A percentile compares a stretch with the other conserved stretches of the same genome.
Conservation (phyloP, 2,797 vertebrate genomes). For the Enoplosus armatus region DNA sequence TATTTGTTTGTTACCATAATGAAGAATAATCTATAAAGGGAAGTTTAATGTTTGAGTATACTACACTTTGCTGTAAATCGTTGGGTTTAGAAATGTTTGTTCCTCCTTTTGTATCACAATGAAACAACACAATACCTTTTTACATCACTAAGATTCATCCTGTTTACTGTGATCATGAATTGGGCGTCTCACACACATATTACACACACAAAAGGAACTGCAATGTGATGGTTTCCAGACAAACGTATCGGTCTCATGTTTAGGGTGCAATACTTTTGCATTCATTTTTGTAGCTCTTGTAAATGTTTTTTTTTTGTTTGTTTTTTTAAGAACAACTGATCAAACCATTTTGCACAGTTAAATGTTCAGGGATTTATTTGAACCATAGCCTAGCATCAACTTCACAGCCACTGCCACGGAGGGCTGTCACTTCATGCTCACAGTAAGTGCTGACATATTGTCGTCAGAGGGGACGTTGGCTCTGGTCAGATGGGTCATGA, state of each 20-base stretch:
- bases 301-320: slow-evolving; percentile 26
- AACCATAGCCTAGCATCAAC: slow-evolving; percentile 57
- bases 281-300: slow-evolving; percentile 69
- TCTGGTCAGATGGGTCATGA: slow-evolving; percentile 70
- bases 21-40: slow-evolving; percentile 85
- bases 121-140: slow-evolving; percentile 76
- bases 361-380: slow-evolving; percentile 84
- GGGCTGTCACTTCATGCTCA: slow-evolving; percentile 62
- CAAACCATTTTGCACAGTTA: slow-evolving; percentile 84
- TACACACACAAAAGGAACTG: slow-evolving; percentile 47
- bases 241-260: slow-evolving; percentile 26
- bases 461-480: slow-evolving; percentile 45
- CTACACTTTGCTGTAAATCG: slow-evolving; percentile 71
- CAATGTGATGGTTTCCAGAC: slow-evolving; percentile 49
- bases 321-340: slow-evolving; percentile 68
- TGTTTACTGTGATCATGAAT: slow-evolving; percentile 78
- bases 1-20: slow-evolving; percentile 87
- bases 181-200: slow-evolving; percentile 56
- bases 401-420: slow-evolving; percentile 40
- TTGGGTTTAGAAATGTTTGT: slow-evolving; percentile 73
- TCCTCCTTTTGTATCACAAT: slow-evolving; percentile 72
- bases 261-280: slow-evolving; percentile 42
- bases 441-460: slow-evolving; percentile 62
- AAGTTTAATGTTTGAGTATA: slow-evolving; percentile 78
- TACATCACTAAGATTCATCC: slow-evolving; percentile 61